Evolutionary conservation across 53 echinoderm and acorn worm species (phyloP), one percentile per base, ranked within the genome.

Genomic region (Holothuria scabra): DNA sequence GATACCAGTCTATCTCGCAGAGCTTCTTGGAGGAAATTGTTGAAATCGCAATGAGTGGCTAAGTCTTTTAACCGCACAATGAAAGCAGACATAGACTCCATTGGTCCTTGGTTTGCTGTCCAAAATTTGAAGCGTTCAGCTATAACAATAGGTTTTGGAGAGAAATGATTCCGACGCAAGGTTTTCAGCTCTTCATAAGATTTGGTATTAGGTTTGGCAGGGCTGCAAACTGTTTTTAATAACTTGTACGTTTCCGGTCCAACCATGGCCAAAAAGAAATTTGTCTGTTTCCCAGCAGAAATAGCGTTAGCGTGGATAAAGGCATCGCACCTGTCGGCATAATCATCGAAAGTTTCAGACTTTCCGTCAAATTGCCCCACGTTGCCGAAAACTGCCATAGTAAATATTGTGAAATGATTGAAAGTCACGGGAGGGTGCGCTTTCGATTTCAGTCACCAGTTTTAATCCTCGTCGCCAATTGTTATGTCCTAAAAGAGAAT

Each of bases 41-140:
- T 81, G 59, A 93, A 93, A 9, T 84, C 68, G 26, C 88, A 93
- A 2, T 74, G 28, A 25, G 75, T 65, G 21, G 93, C 65, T 32
- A 93, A 61, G 20, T 64, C 25, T 5, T 83, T 46, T 19, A 90
- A 56, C 21, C 84, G 44, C 2, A 84, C 91, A 16, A 90, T 25
- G 28, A 84, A 88, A 4, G 65, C 80, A 8, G 80, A 64, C 8
- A 93, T 85, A 8, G 61, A 48, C 67, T 93, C 90, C 2, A 60
- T 55, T 41, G 85, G 65, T 18, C 66, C 80, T 30, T 86, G 79
- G 2, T 49, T 52, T 28, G 79, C 86, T 1, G 67, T 65, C 86
- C 79, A 86, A 66, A 86, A 86, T 56, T 86, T 86, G 22, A 62
- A 62, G 24, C 86, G 28, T 25, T 86, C 78, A 0, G 78, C 86